Evolutionary conservation across 2,797 vertebrate species (phyloP), one percentile per base, ranked within the genome.

Genomic region (Spinus pinus): DNA sequence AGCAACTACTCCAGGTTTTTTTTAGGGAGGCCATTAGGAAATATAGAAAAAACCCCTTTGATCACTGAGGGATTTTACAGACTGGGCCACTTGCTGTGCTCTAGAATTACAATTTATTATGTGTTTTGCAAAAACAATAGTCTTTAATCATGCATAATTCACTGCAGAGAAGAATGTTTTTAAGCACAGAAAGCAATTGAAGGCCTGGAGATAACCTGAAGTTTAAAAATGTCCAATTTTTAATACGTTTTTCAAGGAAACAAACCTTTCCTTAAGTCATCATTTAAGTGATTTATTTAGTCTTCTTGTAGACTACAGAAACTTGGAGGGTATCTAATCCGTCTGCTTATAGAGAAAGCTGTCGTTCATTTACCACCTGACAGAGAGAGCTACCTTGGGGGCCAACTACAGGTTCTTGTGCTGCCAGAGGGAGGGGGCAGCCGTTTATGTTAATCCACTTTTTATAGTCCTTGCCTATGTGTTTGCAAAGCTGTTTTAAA

Each of bases 401-500:
- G 53, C 77, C 82, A 82, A 74, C 86, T 71, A 15, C 23, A 44
- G 46, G 49, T 66, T 75, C 81, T 82, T n/a, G 37, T 54, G 27
- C 17, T 2, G 3, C 35, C 57, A 44, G 35, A 53, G 37, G 25
- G 20, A 39, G 27, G 42, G 30, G 74, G 47, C 62, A 91, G 71
- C 64, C 71, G 44, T 71, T 86, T 46, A 15, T 69, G 14, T 47
- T 70, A 86, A 66, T 74, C 66, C 61, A 64, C 17, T 74, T 89
- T 66, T 83, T 78, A 39, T 42, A 83, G 35, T 74, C 37, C 50
- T 50, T 71, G 27, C 44, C 51, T 66, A 21, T 44, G 47, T 33
- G 28, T 82, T 86, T 85, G 49, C 56, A 60, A 83, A 91, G 20
- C 67, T 71, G 19, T 53, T 94, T 69, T 44, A 80, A 94, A 91